phyloP scores from a whole-genome alignment of 2,797 vertebrate genomes.

The Vultur gryphus region DNA sequence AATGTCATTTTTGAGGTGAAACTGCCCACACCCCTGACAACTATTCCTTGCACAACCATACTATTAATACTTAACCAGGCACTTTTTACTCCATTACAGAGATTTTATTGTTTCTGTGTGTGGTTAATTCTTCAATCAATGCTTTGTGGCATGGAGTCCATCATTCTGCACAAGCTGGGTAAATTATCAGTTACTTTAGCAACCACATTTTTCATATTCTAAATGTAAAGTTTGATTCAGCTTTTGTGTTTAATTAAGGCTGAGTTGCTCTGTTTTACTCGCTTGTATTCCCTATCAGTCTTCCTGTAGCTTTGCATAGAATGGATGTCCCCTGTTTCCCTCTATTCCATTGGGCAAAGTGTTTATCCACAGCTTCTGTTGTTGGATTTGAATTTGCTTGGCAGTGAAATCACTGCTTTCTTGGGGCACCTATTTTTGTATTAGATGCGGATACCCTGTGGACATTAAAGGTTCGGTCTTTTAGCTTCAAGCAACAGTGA shows the following conservation, averaged over 20 bases:
- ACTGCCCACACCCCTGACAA: not conserved
- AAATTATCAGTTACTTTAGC: not conserved
- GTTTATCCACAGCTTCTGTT: not conserved
- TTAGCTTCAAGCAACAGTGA: not conserved
- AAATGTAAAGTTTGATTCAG: not conserved
- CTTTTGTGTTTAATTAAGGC: not conserved
- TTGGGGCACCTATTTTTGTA: not conserved
- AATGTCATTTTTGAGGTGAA: not conserved
- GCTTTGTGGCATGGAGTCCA: not conserved
- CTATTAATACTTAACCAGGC: not conserved
- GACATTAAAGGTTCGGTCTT: not conserved
- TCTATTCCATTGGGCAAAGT: not conserved
- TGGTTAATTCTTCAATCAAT: not conserved
- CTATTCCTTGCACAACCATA: not conserved
- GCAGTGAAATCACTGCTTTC: not conserved
- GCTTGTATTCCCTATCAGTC: not conserved
- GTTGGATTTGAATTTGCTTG: slow-evolving; percentile 2
- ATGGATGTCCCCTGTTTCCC: not conserved
- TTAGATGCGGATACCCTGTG: not conserved
- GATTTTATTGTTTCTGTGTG: not conserved
- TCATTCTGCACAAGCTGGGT: not conserved
- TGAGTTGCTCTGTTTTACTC: not conserved
- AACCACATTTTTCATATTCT: not conserved
- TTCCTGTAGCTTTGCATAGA: not conserved
- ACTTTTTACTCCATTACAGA: not conserved